Conservation (phyloP, 2,888 invertebrate genomes). For the Exocentrus adspersus region DNA sequence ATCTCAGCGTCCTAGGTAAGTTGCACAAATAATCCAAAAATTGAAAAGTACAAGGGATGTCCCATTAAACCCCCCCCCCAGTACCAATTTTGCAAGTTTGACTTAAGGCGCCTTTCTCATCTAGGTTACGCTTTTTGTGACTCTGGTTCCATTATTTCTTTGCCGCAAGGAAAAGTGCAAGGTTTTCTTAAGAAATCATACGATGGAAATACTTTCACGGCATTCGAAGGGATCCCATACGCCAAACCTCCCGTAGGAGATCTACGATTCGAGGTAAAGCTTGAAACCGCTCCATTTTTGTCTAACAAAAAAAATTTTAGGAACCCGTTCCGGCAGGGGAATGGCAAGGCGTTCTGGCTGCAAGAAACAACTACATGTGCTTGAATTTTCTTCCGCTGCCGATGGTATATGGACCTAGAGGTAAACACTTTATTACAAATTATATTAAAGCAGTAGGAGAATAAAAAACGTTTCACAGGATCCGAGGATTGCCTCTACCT, state of each 20-base stretch:
- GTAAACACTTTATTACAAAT: slow-evolving; percentile 64
- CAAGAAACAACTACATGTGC: slow-evolving; percentile 51
- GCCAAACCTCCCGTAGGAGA: slow-evolving; percentile 50
- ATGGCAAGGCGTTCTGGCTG: slow-evolving; percentile 51
- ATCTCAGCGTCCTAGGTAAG: too few relatives aligned
- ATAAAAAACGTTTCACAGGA: too few relatives aligned
- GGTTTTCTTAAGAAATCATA: slow-evolving; percentile 46
- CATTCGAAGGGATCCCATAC: slow-evolving; percentile 53
- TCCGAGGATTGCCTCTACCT: slow-evolving; percentile 74
- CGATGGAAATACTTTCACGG: slow-evolving; percentile 42
- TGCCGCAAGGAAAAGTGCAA: slow-evolving; percentile 44
- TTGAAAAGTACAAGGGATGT: too few relatives aligned
- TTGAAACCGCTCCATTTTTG: too few relatives aligned
- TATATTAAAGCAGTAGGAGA: too few relatives aligned
- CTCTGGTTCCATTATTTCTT: slow-evolving; percentile 30
- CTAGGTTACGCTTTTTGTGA: neutral
- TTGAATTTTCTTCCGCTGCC: slow-evolving; percentile 49
- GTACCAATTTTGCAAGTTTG: too few relatives aligned
- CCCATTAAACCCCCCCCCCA: too few relatives aligned
- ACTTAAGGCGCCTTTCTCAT: neutral
- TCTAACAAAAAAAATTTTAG: slow-evolving; percentile 33
- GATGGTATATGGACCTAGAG: slow-evolving; percentile 69
- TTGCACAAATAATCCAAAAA: too few relatives aligned
- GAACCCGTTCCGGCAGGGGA: slow-evolving; percentile 49
- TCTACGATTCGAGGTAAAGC: slow-evolving; percentile 48